phyloP scores from a whole-genome alignment of 2,113 vertebrate species.

The Benitochromis conjunctus region DNA sequence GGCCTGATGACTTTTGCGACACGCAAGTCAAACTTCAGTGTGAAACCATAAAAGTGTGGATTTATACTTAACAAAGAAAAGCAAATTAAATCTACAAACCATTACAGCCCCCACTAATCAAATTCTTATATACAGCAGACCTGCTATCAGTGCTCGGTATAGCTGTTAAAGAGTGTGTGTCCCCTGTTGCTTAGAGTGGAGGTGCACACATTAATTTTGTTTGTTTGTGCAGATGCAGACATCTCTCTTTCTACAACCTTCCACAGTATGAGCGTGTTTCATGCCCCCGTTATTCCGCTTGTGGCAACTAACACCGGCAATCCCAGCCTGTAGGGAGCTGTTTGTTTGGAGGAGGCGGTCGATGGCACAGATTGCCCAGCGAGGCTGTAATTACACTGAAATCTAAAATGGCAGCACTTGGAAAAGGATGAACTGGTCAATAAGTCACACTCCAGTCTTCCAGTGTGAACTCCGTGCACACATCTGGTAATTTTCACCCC shows the following conservation, averaged over 20 bases:
- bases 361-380: conserved; percentile 59
- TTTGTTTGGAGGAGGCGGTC: conserved; percentile 56
- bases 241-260: conserved; percentile 17
- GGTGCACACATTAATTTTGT: not conserved
- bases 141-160: not conserved
- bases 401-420: conserved; percentile 73
- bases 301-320: conserved; percentile 2
- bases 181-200: not conserved
- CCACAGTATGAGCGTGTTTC: conserved; percentile 11
- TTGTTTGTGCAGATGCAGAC: conserved; percentile 7
- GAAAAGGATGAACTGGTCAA: conserved; percentile 63
- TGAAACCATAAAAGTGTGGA: not conserved
- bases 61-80: not conserved
- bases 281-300: not conserved
- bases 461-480: conserved; percentile 47
- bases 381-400: conserved; percentile 80
- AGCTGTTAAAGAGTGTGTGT: not conserved
- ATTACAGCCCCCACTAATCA: not conserved
- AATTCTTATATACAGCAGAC: not conserved
- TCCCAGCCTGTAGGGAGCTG: conserved; percentile 42
- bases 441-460: conserved; percentile 54
- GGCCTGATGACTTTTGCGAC: not conserved
- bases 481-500: conserved; percentile 60
- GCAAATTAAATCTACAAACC: not conserved
- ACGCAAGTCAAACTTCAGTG: not conserved